phyloP scores from a whole-genome alignment of 2,797 vertebrate species.

The Antrozous pallidus region DNA sequence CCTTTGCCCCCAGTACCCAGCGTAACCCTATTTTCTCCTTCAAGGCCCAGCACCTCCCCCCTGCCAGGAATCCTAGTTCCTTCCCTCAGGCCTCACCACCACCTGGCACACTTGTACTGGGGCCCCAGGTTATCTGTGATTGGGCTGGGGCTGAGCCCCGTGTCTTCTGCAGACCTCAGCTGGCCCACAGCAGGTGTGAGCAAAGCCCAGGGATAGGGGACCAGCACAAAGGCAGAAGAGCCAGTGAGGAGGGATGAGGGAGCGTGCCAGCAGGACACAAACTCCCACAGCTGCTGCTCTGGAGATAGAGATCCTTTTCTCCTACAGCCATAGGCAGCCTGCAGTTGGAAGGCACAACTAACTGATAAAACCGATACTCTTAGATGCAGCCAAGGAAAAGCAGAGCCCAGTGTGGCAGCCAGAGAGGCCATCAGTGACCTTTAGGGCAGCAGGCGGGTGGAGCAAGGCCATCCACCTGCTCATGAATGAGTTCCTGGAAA shows the following conservation, averaged over 20 bases:
- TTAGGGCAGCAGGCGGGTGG: too few species aligned
- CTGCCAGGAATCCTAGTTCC: neutral
- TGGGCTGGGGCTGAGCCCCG: neutral
- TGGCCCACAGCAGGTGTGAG: neutral
- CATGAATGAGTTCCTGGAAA: neutral
- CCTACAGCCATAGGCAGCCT: neutral
- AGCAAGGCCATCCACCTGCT: neutral
- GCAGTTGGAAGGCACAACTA: accelerated
- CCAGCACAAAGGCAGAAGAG: too few species aligned
- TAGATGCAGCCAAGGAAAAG: neutral
- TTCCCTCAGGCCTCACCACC: neutral
- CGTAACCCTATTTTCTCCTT: neutral
- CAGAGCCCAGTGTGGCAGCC: accelerated
- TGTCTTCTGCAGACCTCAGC: neutral
- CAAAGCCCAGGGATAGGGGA: accelerated
- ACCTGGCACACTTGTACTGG: neutral
- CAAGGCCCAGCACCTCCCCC: neutral
- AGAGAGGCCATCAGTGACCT: neutral
- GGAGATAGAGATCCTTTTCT: neutral
- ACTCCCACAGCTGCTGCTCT: too few species aligned
- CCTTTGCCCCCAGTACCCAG: too few species aligned
- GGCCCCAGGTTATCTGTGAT: neutral
- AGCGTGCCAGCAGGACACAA: neutral
- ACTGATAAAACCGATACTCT: accelerated
- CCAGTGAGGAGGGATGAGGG: neutral